Evolutionary conservation across 2,797 vertebrate species (phyloP).

Genomic region (Hemibagrus guttatus): DNA sequence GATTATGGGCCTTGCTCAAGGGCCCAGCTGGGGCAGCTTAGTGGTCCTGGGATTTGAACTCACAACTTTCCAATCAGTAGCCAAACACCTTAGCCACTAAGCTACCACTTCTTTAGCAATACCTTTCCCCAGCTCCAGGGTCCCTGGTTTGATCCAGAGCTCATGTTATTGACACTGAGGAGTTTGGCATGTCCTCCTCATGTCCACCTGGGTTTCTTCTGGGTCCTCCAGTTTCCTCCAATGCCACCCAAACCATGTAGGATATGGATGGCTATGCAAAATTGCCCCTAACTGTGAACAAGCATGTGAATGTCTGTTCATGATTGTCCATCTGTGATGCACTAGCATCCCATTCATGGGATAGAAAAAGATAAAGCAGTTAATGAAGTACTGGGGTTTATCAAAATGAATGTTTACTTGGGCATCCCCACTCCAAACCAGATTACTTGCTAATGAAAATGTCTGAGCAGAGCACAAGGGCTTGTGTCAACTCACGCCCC

Average conservation of each 20-base stretch:
- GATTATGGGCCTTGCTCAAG: too few species aligned
- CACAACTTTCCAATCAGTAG: too few species aligned
- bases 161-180: neutral
- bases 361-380: neutral
- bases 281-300: neutral
- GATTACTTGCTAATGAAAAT: neutral
- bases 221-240: neutral
- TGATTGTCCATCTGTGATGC: neutral
- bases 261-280: neutral
- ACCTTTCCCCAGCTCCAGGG: too few species aligned
- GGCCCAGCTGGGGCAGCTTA: too few species aligned
- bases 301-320: neutral
- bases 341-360: neutral
- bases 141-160: neutral
- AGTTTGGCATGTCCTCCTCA: neutral
- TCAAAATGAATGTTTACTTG: neutral
- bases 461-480: neutral
- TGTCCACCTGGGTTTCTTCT: neutral
- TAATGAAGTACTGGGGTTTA: neutral
- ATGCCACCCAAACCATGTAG: neutral
- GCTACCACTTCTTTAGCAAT: neutral
- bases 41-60: too few species aligned
- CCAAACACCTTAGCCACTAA: too few species aligned
- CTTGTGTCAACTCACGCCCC: neutral
- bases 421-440: neutral